Evolutionary conservation across 1,140 invertebrate species (phyloP), one percentile per base, ranked within the genome.

Genomic region (Thaumetopoea pityocampa): DNA sequence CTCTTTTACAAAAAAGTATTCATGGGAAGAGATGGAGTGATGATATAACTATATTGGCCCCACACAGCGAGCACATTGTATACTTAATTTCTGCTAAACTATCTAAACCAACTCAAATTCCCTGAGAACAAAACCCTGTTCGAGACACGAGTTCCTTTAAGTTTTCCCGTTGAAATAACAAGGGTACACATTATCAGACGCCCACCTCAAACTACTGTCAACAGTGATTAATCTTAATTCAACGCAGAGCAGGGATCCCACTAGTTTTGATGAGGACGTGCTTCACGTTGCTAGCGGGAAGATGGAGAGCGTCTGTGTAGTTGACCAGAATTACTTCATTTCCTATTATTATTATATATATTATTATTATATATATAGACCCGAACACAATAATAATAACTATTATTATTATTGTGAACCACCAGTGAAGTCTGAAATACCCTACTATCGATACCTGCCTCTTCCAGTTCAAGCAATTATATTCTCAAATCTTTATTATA

Each of bases 191-290:
- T 27, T 17, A 38, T 38, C 36, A 26, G 26, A n/a, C 7, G 22
- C 36, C 36, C 26, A 38, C 36, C 37, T 30, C 37, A 30, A 40
- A 40, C 37, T 40, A 30, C 17, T 40, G 37, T 40, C 37, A 40
- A 40, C 37, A 40, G 37, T 30, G 27, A 40, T 40, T 40, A 40
- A 40, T 40, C 37, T 40, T 40, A 40, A 40, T 40, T 40, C 37
- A 40, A 26, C 37, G 29, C 16, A 10, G 37, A 40, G 37, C 23
- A 28, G 36, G 27, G 10, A 22, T 19, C 30, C 27, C n/a, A 1
- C 19, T 40, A 29, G 37, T 40, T 30, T 30, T 40, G 37, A 40
- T 40, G 29, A 40, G 27, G 15, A 29, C n/a, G 27, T 29, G 27
- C 37, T 40, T 22, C 35, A 18, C 3, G 12, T 10, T 30, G 3